phyloP scores from a whole-genome alignment of 2,797 vertebrate genomes.

The Myotis pilosus region DNA sequence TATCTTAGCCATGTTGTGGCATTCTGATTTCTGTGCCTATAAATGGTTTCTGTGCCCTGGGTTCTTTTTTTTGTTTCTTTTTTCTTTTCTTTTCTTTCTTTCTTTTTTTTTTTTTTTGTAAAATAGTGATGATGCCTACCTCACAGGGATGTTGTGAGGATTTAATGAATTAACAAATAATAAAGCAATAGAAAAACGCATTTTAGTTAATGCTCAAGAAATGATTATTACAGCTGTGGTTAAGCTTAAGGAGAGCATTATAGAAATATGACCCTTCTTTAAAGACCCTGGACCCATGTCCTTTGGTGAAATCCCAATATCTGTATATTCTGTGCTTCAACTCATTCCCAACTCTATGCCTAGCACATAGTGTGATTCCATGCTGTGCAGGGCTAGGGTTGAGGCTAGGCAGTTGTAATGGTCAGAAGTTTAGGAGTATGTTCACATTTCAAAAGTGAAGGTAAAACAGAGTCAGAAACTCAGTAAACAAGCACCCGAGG shows the following conservation, averaged over 20 bases:
- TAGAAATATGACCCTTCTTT: not conserved
- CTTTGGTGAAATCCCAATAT: slow-evolving; percentile 11
- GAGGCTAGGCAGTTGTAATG: not conserved
- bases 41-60: not conserved
- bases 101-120: not conserved
- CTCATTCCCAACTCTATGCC: not conserved
- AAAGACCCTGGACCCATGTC: not conserved
- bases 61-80: not conserved
- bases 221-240: not conserved
- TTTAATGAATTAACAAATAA: slow-evolving; percentile 43
- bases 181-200: not conserved
- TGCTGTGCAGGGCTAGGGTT: not conserved
- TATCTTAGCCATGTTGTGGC: not conserved
- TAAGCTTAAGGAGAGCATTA: not conserved
- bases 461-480: not conserved
- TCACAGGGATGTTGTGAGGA: not conserved
- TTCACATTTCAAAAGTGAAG: not conserved
- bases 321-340: not conserved
- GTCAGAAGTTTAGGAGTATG: not conserved
- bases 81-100: not conserved
- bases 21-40: not conserved
- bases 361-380: not conserved
- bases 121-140: not conserved
- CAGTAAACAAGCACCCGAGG: not conserved
- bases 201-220: not conserved